These are phyloP conservation scores for Parasteatoda tepidariorum DNA, from an alignment of 1,140 invertebrate genomes.

Conservation along the genomic window DNA sequence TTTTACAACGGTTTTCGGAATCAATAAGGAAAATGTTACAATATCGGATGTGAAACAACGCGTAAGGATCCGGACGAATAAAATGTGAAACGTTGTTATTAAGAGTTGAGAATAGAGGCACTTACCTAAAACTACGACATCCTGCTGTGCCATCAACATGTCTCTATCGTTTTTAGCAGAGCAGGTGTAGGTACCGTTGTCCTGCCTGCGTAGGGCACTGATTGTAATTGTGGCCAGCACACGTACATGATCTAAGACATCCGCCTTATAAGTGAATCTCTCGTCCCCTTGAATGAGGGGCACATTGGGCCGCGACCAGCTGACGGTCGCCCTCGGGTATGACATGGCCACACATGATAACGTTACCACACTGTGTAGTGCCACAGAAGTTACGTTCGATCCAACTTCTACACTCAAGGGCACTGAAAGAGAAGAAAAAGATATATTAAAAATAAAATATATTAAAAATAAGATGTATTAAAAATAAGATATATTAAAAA, in stretches of 20 bases:
- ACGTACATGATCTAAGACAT: conserved; percentile 23
- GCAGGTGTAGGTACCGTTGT: conserved; percentile 63
- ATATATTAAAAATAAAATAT: background rate
- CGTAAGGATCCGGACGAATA: too few species aligned
- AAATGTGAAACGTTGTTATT: too few species aligned
- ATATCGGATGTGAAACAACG: too few species aligned
- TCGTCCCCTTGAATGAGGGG: background rate
- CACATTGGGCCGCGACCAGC: conserved; percentile 22
- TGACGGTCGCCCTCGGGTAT: conserved; percentile 49
- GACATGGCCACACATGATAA: conserved; percentile 59
- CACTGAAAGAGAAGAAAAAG: conserved; percentile 31
- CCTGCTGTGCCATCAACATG: conserved; percentile 46
- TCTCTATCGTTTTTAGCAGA: conserved; percentile 38
- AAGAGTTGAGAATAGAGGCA: background rate
- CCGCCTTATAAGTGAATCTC: background rate
- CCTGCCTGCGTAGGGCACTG: conserved; percentile 37
- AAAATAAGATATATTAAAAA: too few species aligned
- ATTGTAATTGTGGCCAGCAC: conserved; percentile 51
- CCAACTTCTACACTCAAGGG: conserved; percentile 48
- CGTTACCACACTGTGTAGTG: conserved; percentile 31
- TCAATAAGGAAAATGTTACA: too few species aligned
- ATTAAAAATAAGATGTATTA: too few species aligned
- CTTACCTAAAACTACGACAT: conserved; percentile 60
- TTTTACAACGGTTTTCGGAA: too few species aligned
- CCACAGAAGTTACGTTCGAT: conserved; percentile 26